phyloP scores from a whole-genome alignment of 92 coral and sea anemone genomes.

The Micromussa lordhowensis region DNA sequence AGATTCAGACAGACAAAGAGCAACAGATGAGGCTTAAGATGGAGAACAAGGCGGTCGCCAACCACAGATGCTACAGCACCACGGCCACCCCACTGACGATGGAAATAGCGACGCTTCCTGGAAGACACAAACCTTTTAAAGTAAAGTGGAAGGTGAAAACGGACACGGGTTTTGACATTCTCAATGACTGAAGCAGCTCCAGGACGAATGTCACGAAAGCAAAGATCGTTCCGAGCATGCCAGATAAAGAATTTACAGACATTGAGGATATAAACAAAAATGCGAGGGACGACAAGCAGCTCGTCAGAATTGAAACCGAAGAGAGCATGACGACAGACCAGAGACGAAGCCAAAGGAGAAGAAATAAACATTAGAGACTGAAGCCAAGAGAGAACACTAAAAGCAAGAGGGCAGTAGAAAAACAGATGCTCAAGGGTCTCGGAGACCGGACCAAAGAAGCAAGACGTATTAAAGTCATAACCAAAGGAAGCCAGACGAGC shows the following conservation, averaged over 20 bases:
- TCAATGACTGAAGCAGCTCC: conserved; percentile 9
- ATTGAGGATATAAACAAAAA: conserved; percentile 9
- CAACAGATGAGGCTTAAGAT: background rate
- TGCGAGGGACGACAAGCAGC: background rate
- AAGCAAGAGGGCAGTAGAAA: conserved; percentile 26
- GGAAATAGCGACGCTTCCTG: conserved; percentile 8
- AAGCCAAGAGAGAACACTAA: conserved; percentile 23
- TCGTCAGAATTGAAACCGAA: conserved; percentile 19
- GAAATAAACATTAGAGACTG: background rate
- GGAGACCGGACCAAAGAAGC: conserved; percentile 6
- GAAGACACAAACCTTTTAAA: conserved; percentile 2
- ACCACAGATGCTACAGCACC: background rate
- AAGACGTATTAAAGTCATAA: background rate
- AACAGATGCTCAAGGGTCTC: conserved; percentile 17
- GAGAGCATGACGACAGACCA: conserved; percentile 12
- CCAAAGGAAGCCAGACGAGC: conserved; percentile 13
- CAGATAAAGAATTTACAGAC: conserved; percentile 27
- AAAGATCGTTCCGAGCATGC: conserved; percentile 35
- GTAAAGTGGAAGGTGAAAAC: conserved; percentile 8
- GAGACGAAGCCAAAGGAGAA: background rate
- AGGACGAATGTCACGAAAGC: conserved; percentile 18
- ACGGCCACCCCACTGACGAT: conserved; percentile 25
- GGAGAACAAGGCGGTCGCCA: background rate
- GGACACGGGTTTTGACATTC: background rate
- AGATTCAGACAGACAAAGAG: background rate